Evolutionary conservation across 2,113 vertebrate genomes (phyloP).

Genomic region (Parotia lawesii): DNA sequence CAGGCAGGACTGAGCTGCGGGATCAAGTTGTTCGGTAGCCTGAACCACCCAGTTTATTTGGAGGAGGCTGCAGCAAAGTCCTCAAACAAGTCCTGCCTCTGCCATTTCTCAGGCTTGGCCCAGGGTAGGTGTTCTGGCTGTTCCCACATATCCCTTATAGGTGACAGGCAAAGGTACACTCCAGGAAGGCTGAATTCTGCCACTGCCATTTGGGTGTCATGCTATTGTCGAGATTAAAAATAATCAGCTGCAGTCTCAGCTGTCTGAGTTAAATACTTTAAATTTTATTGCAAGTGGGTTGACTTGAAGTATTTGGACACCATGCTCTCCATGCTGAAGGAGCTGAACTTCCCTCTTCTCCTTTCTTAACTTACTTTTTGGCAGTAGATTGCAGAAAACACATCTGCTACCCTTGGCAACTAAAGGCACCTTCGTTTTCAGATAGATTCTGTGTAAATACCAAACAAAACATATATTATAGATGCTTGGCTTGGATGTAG

Average conservation of each 20-base stretch:
- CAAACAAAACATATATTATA: conserved; percentile 24
- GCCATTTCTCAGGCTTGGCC: not conserved
- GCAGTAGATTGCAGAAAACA: conserved; percentile 31
- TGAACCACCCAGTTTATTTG: not conserved
- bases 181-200: not conserved
- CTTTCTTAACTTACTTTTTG: conserved; percentile 34
- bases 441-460: conserved; percentile 38
- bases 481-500: not conserved
- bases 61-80: not conserved
- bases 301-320: not conserved
- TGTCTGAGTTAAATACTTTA: not conserved
- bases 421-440: conserved; percentile 5
- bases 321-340: not conserved
- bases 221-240: not conserved
- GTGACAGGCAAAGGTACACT: rapidly evolving
- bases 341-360: conserved; percentile 12
- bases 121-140: not conserved
- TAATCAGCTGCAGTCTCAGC: not conserved
- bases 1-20: not conserved
- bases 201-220: rapidly evolving
- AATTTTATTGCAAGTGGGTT: not conserved
- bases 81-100: not conserved
- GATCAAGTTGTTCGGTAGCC: not conserved
- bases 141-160: rapidly evolving
- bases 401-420: conserved; percentile 50